Conservation (phyloP, 2,888 invertebrate species). For the Eristalis arbustorum region DNA sequence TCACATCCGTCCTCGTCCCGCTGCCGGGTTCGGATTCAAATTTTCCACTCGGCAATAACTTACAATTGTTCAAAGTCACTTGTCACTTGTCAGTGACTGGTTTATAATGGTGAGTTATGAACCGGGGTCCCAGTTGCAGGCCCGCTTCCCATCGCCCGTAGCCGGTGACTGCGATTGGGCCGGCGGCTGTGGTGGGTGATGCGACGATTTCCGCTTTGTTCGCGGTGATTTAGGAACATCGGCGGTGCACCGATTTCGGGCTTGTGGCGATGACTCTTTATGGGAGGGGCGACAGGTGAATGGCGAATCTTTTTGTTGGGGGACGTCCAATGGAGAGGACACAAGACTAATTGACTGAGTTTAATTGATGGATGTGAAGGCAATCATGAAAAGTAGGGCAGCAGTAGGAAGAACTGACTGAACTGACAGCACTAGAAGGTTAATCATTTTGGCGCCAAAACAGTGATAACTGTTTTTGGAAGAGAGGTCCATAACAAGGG, state of each 20-base stretch:
- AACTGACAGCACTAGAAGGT: too few species aligned
- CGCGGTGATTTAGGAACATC: slow-evolving; percentile 29
- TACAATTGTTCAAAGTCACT: slow-evolving; percentile 69
- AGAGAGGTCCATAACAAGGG: too few species aligned
- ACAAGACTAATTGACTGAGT: not conserved
- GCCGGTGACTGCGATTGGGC: not conserved
- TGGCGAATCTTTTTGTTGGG: not conserved
- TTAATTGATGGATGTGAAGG: not conserved
- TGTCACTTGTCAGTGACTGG: slow-evolving; percentile 69
- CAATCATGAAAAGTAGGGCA: not conserved
- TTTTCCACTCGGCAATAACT: slow-evolving; percentile 59
- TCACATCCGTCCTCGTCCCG: slow-evolving; percentile 52
- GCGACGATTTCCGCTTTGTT: not conserved
- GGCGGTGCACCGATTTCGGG: slow-evolving; percentile 15
- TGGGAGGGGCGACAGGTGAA: not conserved
- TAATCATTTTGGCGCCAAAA: too few species aligned
- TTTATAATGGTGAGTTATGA: slow-evolving; percentile 68
- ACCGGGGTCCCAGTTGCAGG: slow-evolving; percentile 53
- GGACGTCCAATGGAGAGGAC: not conserved
- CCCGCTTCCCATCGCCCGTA: slow-evolving; percentile 12
- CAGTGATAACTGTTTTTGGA: too few species aligned
- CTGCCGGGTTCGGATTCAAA: slow-evolving; percentile 48
- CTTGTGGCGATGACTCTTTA: not conserved
- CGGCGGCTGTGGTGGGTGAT: not conserved
- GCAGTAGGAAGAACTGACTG: not conserved